Evolutionary conservation across 2,113 vertebrate species (phyloP).

Genomic region (Cyprinodon brontotheroides): DNA sequence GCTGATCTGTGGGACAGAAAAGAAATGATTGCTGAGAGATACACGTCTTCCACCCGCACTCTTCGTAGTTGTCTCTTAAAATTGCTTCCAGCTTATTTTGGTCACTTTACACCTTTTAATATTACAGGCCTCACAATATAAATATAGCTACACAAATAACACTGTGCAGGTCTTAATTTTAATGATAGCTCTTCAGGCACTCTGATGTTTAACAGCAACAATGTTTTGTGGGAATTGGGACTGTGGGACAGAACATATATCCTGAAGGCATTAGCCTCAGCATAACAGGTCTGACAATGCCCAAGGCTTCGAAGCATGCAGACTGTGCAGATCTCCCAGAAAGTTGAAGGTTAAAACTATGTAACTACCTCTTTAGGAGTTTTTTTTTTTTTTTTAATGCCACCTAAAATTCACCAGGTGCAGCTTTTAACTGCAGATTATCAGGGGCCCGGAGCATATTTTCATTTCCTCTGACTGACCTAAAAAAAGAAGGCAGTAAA

Average conservation of each 20-base stretch:
- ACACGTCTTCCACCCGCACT: background rate
- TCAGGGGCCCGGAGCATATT: background rate
- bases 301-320: background rate
- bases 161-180: background rate
- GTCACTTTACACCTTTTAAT: background rate
- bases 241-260: background rate
- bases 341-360: constrained; percentile 17
- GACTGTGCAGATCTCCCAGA: background rate
- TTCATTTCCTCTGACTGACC: constrained; percentile 19
- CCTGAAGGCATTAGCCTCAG: background rate
- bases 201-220: background rate
- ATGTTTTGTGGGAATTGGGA: background rate
- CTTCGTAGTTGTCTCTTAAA: background rate
- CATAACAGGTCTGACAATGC: background rate
- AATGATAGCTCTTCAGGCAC: too few species aligned
- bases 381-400: background rate
- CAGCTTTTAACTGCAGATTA: constrained; percentile 5
- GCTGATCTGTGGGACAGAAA: too few species aligned
- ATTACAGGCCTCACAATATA: background rate
- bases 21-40: background rate
- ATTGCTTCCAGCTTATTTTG: background rate
- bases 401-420: background rate
- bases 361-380: constrained; percentile 3
- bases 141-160: background rate
- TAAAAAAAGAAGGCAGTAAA: background rate